Evolutionary conservation across 2,797 vertebrate species (phyloP), one percentile per base, ranked within the genome.

Genomic region (Microctenopoma stevenorrisi): DNA sequence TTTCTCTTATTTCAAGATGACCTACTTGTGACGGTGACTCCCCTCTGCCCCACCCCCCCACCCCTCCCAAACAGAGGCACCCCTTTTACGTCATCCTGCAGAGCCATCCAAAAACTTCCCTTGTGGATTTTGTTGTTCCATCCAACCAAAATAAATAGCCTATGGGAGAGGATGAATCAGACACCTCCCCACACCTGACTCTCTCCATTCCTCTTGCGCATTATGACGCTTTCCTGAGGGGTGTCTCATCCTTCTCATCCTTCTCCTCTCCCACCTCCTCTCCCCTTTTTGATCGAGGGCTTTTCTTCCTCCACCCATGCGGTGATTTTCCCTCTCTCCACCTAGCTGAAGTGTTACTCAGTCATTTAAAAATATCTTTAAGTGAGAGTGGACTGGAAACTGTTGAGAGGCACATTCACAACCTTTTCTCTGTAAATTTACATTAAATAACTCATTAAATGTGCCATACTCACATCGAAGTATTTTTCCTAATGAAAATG

Each of bases 121-220:
- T 73, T 61, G 44, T 71, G 54, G 79, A 83, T 79, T 64, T 71
- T 68, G 35, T 79, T 77, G 50, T 71, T 85, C 78, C 52, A 67
- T 54, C 65, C 64, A 64, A 82, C 85, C 74, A 83, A 88, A 89
- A 86, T 86, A 91, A 89, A 87, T 67, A 54, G 78, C 79, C 79
- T 57, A 74, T 70, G 69, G 74, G 81, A 86, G 63, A 9, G 53
- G 83, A 89, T 90, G 86, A 92, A 77, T 92, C 87, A 91, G 72
- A 72, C 74, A 11, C 58, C 57, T 6, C 35, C 50, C 55, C 28
- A 44, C 69, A 57, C 35, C 38, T 22, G 35, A 48, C 44, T 59
- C 52, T 46, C 38, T 28, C 22, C 46, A 30, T 42, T 48, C 51
- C 47, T 22, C 54, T 62, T 40, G 25, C 44, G 30, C 54, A 66